Conservation (phyloP, 2,888 invertebrate species). For the Troides oblongomaculatus region DNA sequence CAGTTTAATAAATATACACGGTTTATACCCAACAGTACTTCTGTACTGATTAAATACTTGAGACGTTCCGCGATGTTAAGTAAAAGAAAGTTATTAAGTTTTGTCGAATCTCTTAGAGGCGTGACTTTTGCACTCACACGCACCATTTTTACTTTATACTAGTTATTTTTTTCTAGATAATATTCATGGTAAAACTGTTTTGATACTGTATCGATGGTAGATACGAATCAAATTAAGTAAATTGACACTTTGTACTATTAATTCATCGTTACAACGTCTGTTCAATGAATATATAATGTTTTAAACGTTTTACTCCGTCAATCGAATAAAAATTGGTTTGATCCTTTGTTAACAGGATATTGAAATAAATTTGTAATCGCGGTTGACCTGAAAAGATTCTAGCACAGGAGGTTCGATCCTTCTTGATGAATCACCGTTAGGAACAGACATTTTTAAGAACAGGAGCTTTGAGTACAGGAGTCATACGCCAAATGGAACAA, state of each 20-base stretch:
- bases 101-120: background rate
- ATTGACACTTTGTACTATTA: conserved; percentile 3
- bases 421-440: too few relatives aligned
- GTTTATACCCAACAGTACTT: conserved; percentile 20
- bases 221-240: conserved; percentile 22
- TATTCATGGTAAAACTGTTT: background rate
- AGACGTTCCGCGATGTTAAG: conserved; percentile 13
- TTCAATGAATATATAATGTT: background rate
- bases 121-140: background rate
- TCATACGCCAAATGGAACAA: too few relatives aligned
- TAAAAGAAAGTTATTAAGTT: conserved; percentile 9
- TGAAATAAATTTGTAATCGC: too few relatives aligned
- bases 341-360: too few relatives aligned
- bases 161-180: too few relatives aligned
- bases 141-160: conserved; percentile 1
- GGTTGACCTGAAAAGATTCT: too few relatives aligned
- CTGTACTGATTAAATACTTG: conserved; percentile 19
- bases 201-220: conserved; percentile 2
- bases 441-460: too few relatives aligned
- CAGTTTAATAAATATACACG: conserved; percentile 19
- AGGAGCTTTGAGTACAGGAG: too few relatives aligned
- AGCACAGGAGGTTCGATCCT: too few relatives aligned
- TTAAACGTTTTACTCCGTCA: background rate
- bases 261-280: background rate
- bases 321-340: too few relatives aligned